These are phyloP conservation scores for Bacillus rossius DNA, from an alignment of 1,140 invertebrate species.

Conservation along the genomic window DNA sequence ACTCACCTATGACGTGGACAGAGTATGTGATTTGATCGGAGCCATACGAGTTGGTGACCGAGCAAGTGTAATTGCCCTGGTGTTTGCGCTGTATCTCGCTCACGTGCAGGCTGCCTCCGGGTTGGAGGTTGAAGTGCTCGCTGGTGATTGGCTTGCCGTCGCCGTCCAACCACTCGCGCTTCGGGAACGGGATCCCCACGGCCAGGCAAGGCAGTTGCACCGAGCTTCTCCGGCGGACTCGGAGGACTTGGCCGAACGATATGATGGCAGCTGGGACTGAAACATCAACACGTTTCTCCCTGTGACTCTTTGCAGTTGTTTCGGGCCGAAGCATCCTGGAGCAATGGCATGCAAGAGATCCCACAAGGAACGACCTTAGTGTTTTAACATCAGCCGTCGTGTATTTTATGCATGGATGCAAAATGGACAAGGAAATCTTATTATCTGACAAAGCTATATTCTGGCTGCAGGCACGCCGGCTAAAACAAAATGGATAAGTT, in stretches of 20 bases:
- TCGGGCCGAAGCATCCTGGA: no score
- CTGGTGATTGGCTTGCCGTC: constrained; percentile 21
- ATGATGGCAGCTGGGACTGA: constrained; percentile 38
- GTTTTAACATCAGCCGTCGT: no score
- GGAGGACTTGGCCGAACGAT: constrained; percentile 31
- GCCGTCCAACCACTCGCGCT: constrained; percentile 35
- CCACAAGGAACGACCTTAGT: no score
- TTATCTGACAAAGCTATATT: no score
- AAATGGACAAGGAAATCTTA: no score
- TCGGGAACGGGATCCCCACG: constrained; percentile 39
- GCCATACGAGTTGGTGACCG: constrained; percentile 31
- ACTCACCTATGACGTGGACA: constrained; percentile 44
- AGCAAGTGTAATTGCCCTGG: constrained; percentile 31
- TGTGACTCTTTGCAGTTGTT: no score
- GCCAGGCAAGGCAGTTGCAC: constrained; percentile 40
- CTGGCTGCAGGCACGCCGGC: no score
- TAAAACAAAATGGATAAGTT: no score
- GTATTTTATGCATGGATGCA: no score
- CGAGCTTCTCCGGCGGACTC: constrained; percentile 29
- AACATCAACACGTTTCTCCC: background rate
- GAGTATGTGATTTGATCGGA: constrained; percentile 40
- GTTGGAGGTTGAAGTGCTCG: constrained; percentile 16
- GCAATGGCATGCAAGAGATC: no score
- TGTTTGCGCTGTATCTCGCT: constrained; percentile 21
- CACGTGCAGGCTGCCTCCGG: constrained; percentile 24